Evolutionary conservation across 2,888 invertebrate genomes (phyloP), one percentile per base, ranked within the genome.

Genomic region (Hypena proboscidalis): DNA sequence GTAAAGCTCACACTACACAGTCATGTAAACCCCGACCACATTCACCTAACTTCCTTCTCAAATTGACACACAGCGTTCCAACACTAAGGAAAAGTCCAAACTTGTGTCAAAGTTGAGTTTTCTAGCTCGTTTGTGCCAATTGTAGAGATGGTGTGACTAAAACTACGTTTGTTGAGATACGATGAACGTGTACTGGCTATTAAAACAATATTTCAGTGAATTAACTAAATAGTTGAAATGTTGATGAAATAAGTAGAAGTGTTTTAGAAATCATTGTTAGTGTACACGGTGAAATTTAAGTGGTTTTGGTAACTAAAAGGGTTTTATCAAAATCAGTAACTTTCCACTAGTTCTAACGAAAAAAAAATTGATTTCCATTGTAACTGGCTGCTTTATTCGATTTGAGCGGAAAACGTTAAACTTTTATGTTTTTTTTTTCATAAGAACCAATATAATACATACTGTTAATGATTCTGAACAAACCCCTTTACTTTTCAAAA

Each of bases 91-190:
- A 63, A 68, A 68, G 65, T 67, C 62, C 48, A 66, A 74, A 77
- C 67, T 77, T 69, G 55, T 47, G 60, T 58, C 62, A 63, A 73
- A 74, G 67, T 74, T 64, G 39, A 61, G 62, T 70, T 69, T 69
- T 70, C 66, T 56, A 66, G 67, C 67, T 77, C 74, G 68, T 79
- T 79, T 72, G 66, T 64, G 65, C 62, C 77, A 70, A 78, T 78
- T 79, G 75, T 75, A 63, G 53, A 57, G 62, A 53, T 60, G 58
- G 53, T 66, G 55, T 59, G 56, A 58, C 62, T 67, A 45, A 73
- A 72, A 75, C 74, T 70, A 71, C 69, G 59, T 75, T 63, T 59
- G 61, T 65, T 68, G 56, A 65, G 56, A 53, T 67, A 58, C 54
- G 54, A 42, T 20, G 42, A 34, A 61, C 59, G 64, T 57, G 58